Evolutionary conservation across 2,888 invertebrate species (phyloP), one percentile per base, ranked within the genome.

Genomic region (Morpho deidamia): DNA sequence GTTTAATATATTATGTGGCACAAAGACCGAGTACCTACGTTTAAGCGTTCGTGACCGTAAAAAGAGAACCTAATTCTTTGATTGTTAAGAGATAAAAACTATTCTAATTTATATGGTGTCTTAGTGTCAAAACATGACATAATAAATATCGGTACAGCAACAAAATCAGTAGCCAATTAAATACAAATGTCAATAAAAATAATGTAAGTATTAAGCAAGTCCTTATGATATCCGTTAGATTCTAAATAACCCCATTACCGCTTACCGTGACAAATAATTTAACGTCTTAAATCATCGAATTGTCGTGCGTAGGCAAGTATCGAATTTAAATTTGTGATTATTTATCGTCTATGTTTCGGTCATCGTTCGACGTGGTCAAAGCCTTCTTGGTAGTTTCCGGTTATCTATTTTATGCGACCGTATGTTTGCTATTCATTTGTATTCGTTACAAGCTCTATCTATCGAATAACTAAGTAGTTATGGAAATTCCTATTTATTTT

Each of bases 241-340:
- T 41, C 39, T 47, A 52, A 44, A 48, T 56, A 53, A 51, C 47
- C 53, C 11, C 12, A 53, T 53, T 45, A 58, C 12, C 39, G 14
- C 23, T 37, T 54, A 47, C 47, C 51, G 51, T 63, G 60, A 60
- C 59, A 63, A 61, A 65, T 66, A 72, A 71, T 71, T 62, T 58
- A 70, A 63, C 65, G 62, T 71, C 64, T 73, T 82, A 76, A 78
- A 79, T 83, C 74, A 80, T 71, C 64, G 65, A 61, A 64, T 71
- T 76, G 78, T 80, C 69, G 67, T 71, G 73, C 72, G 81, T 81
- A 71, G 79, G 79, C 74, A 72, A 78, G 71, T 72, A 72, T 76
- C 74, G 78, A 81, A 81, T 85, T 78, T 76, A 79, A 84, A 86
- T 85, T 78, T 81, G 78, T 72, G 70, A 76, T 80, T 74, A 83